phyloP scores from a whole-genome alignment of 2,113 vertebrate species.

The Gavialis gangeticus region DNA sequence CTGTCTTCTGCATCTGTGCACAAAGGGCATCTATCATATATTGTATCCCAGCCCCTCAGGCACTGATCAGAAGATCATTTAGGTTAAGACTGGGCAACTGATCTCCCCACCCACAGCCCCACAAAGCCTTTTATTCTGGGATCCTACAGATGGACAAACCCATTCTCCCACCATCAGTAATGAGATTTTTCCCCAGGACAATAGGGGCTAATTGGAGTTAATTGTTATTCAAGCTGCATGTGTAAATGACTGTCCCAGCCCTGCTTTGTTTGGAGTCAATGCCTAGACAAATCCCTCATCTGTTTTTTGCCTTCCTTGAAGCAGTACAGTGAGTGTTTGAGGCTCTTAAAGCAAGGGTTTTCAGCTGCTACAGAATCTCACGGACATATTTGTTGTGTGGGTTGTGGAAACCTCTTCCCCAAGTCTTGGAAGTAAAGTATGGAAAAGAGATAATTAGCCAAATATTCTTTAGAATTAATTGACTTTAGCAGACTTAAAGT shows the following conservation, averaged over 20 bases:
- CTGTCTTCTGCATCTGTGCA: background rate
- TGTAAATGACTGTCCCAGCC: no score
- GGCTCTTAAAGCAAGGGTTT: background rate
- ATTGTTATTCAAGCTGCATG: no score
- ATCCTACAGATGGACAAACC: no score
- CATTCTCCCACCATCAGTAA: no score
- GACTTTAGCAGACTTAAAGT: background rate
- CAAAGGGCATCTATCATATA: background rate
- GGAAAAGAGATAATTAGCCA: background rate
- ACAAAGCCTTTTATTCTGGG: no score
- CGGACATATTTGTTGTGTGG: background rate
- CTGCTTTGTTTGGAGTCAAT: no score
- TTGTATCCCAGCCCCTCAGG: background rate
- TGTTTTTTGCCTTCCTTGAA: background rate
- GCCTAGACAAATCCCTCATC: no score
- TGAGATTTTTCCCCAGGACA: no score
- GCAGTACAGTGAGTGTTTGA: background rate
- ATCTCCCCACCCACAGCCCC: no score
- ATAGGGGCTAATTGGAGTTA: no score
- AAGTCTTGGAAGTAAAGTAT: accelerated
- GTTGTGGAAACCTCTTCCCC: background rate
- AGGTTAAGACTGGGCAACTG: background rate
- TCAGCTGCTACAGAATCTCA: background rate
- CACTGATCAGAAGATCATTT: background rate
- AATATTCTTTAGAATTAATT: background rate